These are phyloP conservation scores for Saimiri boliviensis DNA, from an alignment of 2,113 vertebrate species.

Conservation along the genomic window DNA sequence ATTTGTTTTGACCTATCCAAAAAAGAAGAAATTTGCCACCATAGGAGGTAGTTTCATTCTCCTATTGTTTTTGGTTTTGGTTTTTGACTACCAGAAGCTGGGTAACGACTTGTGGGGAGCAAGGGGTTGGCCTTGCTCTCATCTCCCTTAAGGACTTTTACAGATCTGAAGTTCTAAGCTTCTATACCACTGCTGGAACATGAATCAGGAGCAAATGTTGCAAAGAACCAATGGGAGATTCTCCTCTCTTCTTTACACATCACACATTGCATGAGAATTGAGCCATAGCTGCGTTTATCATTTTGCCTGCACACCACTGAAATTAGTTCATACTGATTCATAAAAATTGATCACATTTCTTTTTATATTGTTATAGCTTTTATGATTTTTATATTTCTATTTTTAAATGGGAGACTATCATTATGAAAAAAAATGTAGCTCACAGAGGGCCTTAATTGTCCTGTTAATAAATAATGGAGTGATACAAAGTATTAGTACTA, in stretches of 20 bases:
- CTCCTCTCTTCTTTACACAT: background rate
- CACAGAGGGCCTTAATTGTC: background rate
- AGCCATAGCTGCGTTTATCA: background rate
- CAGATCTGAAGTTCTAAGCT: background rate
- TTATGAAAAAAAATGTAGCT: background rate
- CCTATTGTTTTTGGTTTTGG: background rate
- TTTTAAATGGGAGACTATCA: slow-evolving; percentile 34
- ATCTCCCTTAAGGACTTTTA: background rate
- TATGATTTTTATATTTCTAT: slow-evolving; percentile 33
- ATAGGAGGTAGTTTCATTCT: background rate
- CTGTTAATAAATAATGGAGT: background rate
- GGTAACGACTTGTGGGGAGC: background rate
- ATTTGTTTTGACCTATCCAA: background rate
- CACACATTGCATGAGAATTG: background rate
- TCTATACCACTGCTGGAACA: no score
- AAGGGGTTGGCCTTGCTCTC: background rate
- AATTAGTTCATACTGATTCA: background rate
- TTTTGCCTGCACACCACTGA: background rate
- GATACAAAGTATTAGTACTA: background rate
- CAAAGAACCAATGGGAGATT: background rate
- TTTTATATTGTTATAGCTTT: slow-evolving; percentile 30
- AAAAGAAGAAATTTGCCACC: background rate
- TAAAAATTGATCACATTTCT: background rate
- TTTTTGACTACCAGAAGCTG: background rate
- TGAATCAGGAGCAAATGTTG: background rate